phyloP scores from a whole-genome alignment of 2,113 vertebrate species.

The Crotalus viridis region DNA sequence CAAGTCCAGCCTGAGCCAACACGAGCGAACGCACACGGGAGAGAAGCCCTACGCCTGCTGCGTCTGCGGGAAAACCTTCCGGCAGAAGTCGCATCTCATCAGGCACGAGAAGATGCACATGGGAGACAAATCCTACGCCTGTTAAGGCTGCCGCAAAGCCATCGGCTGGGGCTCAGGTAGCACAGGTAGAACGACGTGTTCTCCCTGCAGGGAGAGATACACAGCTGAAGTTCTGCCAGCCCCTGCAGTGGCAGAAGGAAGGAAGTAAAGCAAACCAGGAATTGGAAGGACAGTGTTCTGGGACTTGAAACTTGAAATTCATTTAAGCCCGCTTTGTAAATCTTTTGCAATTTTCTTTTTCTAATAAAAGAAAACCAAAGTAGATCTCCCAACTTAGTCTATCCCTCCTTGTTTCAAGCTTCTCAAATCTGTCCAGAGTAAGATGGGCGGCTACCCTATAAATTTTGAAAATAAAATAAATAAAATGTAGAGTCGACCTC shows the following conservation, averaged over 20 bases:
- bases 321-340: neutral
- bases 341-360: neutral
- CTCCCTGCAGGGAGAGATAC: conserved; percentile 28
- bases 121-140: conserved; percentile 44
- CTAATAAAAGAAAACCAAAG: neutral
- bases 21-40: conserved; percentile 27
- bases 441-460: neutral
- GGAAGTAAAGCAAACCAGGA: neutral
- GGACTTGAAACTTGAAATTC: neutral
- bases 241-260: neutral
- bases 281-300: neutral
- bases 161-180: neutral
- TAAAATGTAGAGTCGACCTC: neutral
- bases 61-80: conserved; percentile 53
- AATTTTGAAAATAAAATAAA: neutral
- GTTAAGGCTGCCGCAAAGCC: conserved; percentile 32
- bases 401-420: neutral
- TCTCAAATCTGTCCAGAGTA: neutral
- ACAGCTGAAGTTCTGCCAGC: neutral
- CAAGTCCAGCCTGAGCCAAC: conserved; percentile 36
- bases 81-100: conserved; percentile 45
- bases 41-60: conserved; percentile 40
- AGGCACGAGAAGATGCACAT: conserved; percentile 52
- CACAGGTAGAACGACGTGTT: neutral
- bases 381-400: neutral